These are phyloP conservation scores for Lontra canadensis DNA, from an alignment of 2,113 vertebrate genomes.

Conservation along the genomic window DNA sequence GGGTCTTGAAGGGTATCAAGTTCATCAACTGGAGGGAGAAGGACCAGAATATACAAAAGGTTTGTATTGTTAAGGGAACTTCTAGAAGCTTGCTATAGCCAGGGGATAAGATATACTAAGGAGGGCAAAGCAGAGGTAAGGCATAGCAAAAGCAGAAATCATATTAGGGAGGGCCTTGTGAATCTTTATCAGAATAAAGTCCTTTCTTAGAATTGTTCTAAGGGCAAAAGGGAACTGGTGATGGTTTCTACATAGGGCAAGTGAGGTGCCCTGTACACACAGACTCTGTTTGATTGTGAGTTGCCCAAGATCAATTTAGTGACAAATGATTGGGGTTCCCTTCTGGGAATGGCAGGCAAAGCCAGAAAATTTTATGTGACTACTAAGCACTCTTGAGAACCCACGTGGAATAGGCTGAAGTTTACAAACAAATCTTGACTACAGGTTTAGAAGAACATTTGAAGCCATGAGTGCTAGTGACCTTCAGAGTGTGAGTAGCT, in stretches of 20 bases:
- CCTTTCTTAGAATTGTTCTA: neutral
- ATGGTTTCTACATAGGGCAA: neutral
- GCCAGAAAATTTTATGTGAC: neutral
- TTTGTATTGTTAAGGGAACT: neutral
- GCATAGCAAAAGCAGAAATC: neutral
- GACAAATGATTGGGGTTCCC: neutral
- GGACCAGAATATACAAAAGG: neutral
- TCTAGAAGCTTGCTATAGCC: neutral
- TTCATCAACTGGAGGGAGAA: neutral
- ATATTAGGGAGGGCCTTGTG: neutral
- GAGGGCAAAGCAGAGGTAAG: neutral
- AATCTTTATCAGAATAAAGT: neutral
- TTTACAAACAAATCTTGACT: neutral
- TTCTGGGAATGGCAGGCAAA: neutral
- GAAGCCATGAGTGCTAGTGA: neutral
- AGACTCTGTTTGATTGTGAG: neutral
- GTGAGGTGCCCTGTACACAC: neutral
- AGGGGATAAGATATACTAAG: neutral
- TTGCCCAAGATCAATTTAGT: neutral
- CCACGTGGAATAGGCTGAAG: neutral
- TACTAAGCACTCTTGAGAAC: neutral
- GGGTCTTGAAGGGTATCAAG: neutral
- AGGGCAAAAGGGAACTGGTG: neutral
- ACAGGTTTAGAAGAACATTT: neutral
- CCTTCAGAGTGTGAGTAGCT: neutral